Percentiles rank a stretch among this genome's conserved stretches.
phyloP scores from a whole-genome alignment of 2,888 invertebrate species.

The Lepetodrilus schrolli region DNA sequence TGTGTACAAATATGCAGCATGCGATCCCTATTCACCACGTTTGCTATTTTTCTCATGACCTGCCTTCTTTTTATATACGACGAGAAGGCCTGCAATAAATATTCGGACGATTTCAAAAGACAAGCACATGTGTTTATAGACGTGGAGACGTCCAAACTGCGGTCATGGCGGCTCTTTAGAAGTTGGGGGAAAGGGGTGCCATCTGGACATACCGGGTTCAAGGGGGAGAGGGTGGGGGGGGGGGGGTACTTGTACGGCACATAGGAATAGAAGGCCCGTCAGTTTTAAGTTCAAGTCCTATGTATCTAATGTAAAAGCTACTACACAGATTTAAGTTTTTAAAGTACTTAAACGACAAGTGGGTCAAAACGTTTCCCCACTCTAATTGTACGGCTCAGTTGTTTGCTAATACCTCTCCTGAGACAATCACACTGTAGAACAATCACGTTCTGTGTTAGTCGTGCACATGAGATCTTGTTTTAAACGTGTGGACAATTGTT shows the following conservation, averaged over 20 bases:
- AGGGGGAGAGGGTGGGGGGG: not conserved
- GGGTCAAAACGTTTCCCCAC: conserved; percentile 12
- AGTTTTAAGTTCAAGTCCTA: not conserved
- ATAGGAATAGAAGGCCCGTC: not conserved
- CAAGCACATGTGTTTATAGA: not conserved
- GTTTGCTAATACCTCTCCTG: not conserved
- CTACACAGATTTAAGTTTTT: too few species aligned
- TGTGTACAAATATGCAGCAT: too few species aligned
- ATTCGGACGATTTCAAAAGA: not conserved
- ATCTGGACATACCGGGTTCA: not conserved
- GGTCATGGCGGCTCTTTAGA: not conserved
- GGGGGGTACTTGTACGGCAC: not conserved
- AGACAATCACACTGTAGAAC: not conserved
- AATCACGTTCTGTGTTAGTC: conserved; percentile 2
- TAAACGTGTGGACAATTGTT: not conserved
- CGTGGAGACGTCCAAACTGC: not conserved
- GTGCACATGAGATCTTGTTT: not conserved
- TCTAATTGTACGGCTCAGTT: not conserved
- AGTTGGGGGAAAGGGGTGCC: not conserved
- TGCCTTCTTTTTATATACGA: not conserved
- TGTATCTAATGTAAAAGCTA: too few species aligned
- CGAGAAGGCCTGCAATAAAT: conserved; percentile 6
- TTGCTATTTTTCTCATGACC: too few species aligned
- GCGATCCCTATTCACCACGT: too few species aligned
- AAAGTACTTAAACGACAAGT: not conserved